Evolutionary conservation across 2,113 vertebrate genomes (phyloP).

Genomic region (Chloebia gouldiae): DNA sequence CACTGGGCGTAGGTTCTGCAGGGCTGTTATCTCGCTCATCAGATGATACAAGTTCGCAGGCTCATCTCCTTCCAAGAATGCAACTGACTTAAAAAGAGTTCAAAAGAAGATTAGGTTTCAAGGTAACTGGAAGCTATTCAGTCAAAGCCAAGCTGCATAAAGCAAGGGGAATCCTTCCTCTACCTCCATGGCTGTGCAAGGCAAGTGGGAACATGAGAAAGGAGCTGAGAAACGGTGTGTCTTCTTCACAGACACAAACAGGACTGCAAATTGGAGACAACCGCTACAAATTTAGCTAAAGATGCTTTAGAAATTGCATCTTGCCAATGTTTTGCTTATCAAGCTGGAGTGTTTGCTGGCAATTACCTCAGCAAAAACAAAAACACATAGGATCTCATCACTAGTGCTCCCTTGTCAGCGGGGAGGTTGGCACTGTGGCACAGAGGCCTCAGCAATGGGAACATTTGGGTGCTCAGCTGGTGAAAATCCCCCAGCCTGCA

Average conservation of each 20-base stretch:
- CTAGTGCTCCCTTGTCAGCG: neutral
- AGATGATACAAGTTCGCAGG: conserved; percentile 60
- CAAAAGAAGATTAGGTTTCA: conserved; percentile 82
- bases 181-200: conserved; percentile 56
- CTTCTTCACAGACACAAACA: conserved; percentile 63
- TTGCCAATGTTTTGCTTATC: conserved; percentile 60
- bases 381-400: neutral
- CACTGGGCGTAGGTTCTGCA: conserved; percentile 61
- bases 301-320: conserved; percentile 57
- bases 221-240: conserved; percentile 44
- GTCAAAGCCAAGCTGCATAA: conserved; percentile 75
- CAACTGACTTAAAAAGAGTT: conserved; percentile 76
- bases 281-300: conserved; percentile 63
- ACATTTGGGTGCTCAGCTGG: neutral
- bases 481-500: fast-evolving
- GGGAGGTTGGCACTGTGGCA: neutral
- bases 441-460: neutral
- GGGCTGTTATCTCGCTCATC: conserved; percentile 64
- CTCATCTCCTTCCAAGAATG: conserved; percentile 76
- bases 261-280: conserved; percentile 63
- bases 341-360: conserved; percentile 3
- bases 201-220: conserved; percentile 59
- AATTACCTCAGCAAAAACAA: conserved; percentile 24
- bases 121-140: conserved; percentile 80
- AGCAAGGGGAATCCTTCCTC: conserved; percentile 60